Evolutionary conservation across 2,113 vertebrate species (phyloP), one percentile per base, ranked within the genome.

Genomic region (Seriola aureovittata): DNA sequence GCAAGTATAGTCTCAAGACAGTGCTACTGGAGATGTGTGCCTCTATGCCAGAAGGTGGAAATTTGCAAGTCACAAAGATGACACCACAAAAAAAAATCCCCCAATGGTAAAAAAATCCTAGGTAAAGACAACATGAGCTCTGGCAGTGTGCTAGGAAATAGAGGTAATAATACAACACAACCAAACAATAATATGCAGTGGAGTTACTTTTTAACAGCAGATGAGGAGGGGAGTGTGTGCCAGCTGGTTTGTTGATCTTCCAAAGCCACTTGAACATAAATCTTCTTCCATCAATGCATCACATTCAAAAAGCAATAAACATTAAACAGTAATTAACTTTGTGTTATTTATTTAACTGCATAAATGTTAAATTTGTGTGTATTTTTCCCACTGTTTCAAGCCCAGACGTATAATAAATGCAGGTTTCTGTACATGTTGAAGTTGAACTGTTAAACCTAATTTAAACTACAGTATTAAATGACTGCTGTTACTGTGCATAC

Each of bases 181-280:
- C 12, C 29, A 68, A 69, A 66, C 21, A 63, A 75, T 10, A 38
- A 55, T 17, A 60, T 29, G 36, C 36, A 63, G n/a, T 48, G 44
- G n/a, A 66, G 14, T 21, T 12, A n/a, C 19, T 17, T 48, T 72
- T 54, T 32, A 55, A 42, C 40, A 52, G 17, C 29, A 69, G 57
- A 69, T 73, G 60, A 68, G 36, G 12, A 21, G 14, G 23, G 36
- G 46, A 29, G 4, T 58, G 8, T 65, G 55, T 65, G 64, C 64
- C 64, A 79, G 42, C 71, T 75, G 59, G 66, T 80, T 63, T 85
- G 65, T 60, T 50, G 8, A 44, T 52, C 17, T 25, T 70, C 19
- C 16, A 69, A 48, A 70, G 21, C 50, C 25, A 32, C 11, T 25
- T n/a, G 8, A 52, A 55, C 23, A 17, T 52, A 74, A 17, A 36